Base-by-base conservation (phyloP, 2,797 vertebrate species). In the Eidolon dupreanum region DNA sequence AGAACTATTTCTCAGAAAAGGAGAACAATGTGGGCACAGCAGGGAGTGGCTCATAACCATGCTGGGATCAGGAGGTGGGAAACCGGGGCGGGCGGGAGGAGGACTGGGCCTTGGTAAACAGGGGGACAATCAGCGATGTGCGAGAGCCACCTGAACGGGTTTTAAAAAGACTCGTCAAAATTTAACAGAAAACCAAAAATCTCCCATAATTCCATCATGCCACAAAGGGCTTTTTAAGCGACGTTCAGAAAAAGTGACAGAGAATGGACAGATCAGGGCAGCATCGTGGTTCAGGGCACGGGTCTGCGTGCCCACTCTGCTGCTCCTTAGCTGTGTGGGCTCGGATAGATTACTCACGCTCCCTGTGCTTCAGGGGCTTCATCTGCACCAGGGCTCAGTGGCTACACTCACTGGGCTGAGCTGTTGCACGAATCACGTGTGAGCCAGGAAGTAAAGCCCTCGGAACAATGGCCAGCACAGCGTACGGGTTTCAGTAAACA, bases 71-170 rank as follows among this genome's bases (percentile, higher is more conserved):
- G 36, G n/a, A 93, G 68, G 8, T 19, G 31, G 43, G 74, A 43
- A 16, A 16, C 28, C 10, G 13, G 65, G 16, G 6, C 46, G 33
- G 19, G 11, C 22, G 13, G 43, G 73, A 53, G 26, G 81, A 53
- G 43, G 28, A 5, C 31, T 19, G 0, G 7, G 16, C 12, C 22
- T 38, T 28, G 8, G 0, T 17, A 1, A 33, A 28, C 28, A 22
- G 2, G 9, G 61, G 43, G 12, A 33, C 22, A 2, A 6, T 53
- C 16, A 4, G 15, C 16, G 38, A 5, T 20, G 22, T 36, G 28
- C 31, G 28, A 1, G 15, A 3, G 28, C 8, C 43, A 24, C 28
- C 31, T 46, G 4, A 24, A 57, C 10, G 28, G n/a, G 13, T 10
- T 83, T 86, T 81, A 36, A 57, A 68, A 49, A 59, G 19, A 13